phyloP scores from a whole-genome alignment of 2,113 vertebrate genomes.

The Oryzias woworae region DNA sequence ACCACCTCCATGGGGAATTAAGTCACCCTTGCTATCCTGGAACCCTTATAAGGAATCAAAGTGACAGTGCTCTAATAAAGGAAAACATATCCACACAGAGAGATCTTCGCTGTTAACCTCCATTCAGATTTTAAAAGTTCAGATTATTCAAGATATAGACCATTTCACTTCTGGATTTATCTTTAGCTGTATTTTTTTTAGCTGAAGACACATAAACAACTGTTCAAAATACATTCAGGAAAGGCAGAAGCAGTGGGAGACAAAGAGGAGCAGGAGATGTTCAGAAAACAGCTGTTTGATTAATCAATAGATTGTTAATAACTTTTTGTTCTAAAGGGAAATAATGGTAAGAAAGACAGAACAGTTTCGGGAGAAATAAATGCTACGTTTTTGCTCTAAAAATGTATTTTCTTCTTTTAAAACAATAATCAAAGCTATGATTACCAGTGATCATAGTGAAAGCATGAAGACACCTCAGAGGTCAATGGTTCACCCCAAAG shows the following conservation, averaged over 20 bases:
- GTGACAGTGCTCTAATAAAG: constrained; percentile 38
- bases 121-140: constrained; percentile 44
- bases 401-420: constrained; percentile 4
- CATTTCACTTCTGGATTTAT: too few relatives aligned
- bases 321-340: constrained; percentile 2
- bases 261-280: not conserved
- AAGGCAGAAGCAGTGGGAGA: constrained; percentile 2
- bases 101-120: constrained; percentile 22
- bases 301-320: constrained; percentile 5
- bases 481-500: constrained; percentile 1
- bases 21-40: constrained; percentile 63
- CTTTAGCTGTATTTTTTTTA: not conserved
- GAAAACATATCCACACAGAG: constrained; percentile 28
- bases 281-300: not conserved
- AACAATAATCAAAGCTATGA: constrained; percentile 17
- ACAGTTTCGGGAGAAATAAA: not conserved
- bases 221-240: constrained; percentile 21
- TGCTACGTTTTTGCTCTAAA: not conserved
- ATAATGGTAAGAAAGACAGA: constrained; percentile 2
- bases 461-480: constrained; percentile 22
- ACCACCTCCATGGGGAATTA: constrained; percentile 72
- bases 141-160: not conserved
- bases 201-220: not conserved
- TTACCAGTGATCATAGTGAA: constrained; percentile 2
- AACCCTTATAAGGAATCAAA: constrained; percentile 75